Conservation (phyloP, 2,113 vertebrate species). For the Chroicocephalus ridibundus region DNA sequence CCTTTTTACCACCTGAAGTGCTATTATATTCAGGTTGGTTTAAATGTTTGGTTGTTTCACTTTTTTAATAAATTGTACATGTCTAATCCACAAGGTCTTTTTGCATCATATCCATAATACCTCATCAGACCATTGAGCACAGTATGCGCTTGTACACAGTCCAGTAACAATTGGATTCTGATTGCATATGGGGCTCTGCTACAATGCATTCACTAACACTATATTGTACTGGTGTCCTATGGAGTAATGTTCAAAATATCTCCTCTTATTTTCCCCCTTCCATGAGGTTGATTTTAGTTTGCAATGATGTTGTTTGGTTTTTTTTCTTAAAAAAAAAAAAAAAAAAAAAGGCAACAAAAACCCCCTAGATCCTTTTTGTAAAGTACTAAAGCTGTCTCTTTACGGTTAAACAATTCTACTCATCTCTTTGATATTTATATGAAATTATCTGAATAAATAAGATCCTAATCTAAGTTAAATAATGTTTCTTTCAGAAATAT, state of each 20-base stretch:
- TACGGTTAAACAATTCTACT: conserved; percentile 71
- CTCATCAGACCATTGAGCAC: conserved; percentile 94
- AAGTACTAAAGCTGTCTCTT: conserved; percentile 52
- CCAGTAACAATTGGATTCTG: conserved; percentile 85
- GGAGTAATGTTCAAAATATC: conserved; percentile 82
- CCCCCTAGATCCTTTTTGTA: conserved; percentile 58
- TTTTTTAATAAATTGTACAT: conserved; percentile 77
- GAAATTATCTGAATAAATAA: conserved; percentile 76
- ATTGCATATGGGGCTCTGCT: conserved; percentile 78
- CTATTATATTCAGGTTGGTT: conserved; percentile 30
- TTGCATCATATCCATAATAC: conserved; percentile 83
- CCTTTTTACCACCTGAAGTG: conserved; percentile 36
- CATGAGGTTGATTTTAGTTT: conserved; percentile 75
- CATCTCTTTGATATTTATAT: conserved; percentile 66
- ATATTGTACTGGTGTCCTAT: conserved; percentile 78
- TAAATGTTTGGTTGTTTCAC: conserved; percentile 65
- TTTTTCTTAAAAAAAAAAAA: neutral
- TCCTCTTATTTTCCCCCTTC: conserved; percentile 74
- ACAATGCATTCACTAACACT: conserved; percentile 75
- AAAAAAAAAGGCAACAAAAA: neutral
- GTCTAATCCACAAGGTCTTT: conserved; percentile 75
- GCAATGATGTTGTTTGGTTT: neutral
- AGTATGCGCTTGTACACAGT: conserved; percentile 83
- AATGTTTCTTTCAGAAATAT: conserved; percentile 64
- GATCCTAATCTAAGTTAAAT: conserved; percentile 73